phyloP scores from a whole-genome alignment of 2,888 invertebrate species.

The Leptopilina drosophilae region DNA sequence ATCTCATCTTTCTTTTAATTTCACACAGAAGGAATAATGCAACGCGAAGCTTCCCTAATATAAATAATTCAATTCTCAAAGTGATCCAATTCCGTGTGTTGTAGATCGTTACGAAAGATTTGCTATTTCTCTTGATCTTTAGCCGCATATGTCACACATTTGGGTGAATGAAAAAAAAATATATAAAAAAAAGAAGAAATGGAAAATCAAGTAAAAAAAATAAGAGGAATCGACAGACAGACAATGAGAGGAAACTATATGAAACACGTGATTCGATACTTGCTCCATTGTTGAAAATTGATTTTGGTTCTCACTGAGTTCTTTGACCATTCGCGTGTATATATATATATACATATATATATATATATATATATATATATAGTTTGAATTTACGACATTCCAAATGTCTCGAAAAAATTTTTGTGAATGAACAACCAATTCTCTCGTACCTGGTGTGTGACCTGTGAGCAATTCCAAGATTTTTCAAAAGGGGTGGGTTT shows the following conservation, averaged over 20 bases:
- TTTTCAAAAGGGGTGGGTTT: conserved; percentile 36
- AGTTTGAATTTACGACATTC: conserved; percentile 68
- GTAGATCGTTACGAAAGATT: conserved; percentile 42
- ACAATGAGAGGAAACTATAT: conserved; percentile 51
- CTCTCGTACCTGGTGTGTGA: conserved; percentile 34
- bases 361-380: conserved; percentile 41
- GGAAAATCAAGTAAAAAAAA: conserved; percentile 44
- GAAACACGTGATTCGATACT: conserved; percentile 59
- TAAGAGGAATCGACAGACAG: conserved; percentile 37
- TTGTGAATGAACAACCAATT: conserved; percentile 63
- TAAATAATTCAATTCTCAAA: conserved; percentile 43
- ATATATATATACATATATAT: too few relatives aligned
- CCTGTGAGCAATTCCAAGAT: conserved; percentile 34
- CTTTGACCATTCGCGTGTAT: conserved; percentile 41
- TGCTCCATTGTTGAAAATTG: conserved; percentile 49
- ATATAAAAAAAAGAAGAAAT: conserved; percentile 9
- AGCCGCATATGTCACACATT: conserved; percentile 43
- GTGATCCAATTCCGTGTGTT: conserved; percentile 39
- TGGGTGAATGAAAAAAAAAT: too few relatives aligned
- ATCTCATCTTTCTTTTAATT: conserved; percentile 53
- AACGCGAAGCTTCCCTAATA: conserved; percentile 53
- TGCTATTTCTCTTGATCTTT: conserved; percentile 46
- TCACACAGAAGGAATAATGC: conserved; percentile 52
- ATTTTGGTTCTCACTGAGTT: conserved; percentile 44
- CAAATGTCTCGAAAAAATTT: conserved; percentile 57